phyloP scores from a whole-genome alignment of 2,113 vertebrate species.

The Phoenicopterus ruber region DNA sequence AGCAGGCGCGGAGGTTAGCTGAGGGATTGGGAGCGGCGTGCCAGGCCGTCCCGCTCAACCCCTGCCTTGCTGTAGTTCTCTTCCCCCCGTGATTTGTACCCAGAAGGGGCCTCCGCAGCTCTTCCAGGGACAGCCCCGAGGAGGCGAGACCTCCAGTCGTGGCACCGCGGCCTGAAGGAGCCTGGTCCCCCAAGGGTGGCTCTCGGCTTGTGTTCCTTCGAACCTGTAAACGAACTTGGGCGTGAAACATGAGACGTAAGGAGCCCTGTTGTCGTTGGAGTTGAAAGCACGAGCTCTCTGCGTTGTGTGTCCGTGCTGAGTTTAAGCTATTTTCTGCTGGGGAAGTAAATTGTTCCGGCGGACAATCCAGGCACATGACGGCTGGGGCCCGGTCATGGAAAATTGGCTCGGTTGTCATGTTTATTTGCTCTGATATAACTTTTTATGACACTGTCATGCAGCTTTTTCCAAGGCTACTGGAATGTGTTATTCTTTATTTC shows the following conservation, averaged over 20 bases:
- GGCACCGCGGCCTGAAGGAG: background rate
- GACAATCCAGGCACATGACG: background rate
- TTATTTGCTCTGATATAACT: slow-evolving; percentile 43
- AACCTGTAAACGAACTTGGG: background rate
- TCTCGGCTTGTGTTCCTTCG: background rate
- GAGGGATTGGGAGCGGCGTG: background rate
- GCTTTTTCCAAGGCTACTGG: slow-evolving; percentile 40
- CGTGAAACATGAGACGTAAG: fast-evolving
- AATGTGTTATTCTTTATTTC: background rate
- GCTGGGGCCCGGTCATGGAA: slow-evolving; percentile 5
- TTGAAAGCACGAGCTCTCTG: background rate
- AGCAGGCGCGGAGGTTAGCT: background rate
- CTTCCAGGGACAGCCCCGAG: background rate
- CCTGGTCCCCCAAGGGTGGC: background rate
- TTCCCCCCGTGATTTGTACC: background rate
- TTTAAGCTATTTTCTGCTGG: background rate
- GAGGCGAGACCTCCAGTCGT: background rate
- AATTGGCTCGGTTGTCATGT: background rate
- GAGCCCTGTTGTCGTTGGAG: background rate
- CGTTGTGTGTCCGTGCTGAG: background rate
- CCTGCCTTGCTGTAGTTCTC: background rate
- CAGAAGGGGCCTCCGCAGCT: background rate
- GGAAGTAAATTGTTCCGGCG: background rate
- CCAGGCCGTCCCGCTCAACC: background rate
- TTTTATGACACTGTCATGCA: background rate